phyloP scores from a whole-genome alignment of 92 coral and sea anemone species.

The Epizoanthus rinbou region DNA sequence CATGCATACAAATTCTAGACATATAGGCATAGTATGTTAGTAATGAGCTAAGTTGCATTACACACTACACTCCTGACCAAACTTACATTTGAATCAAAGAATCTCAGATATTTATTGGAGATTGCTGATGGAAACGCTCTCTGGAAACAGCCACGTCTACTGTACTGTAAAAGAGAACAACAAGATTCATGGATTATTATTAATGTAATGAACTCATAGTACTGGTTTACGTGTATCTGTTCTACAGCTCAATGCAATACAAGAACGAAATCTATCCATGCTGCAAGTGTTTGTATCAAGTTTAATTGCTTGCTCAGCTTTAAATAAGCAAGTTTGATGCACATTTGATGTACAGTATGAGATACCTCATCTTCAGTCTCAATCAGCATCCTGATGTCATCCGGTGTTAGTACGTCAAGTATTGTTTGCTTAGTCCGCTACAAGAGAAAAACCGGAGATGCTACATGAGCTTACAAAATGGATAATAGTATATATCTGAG shows the following conservation, averaged over 20 bases:
- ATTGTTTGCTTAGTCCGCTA: conserved; percentile 85
- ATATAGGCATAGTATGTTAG: not conserved
- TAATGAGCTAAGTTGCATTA: not conserved
- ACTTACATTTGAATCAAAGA: conserved; percentile 87
- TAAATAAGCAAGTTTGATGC: not conserved
- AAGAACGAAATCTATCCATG: not conserved
- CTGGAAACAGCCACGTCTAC: conserved; percentile 96
- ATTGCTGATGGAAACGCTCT: conserved; percentile 91
- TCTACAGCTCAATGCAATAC: not conserved
- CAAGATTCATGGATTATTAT: not conserved
- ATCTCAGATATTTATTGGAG: conserved; percentile 85
- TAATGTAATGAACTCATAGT: too few species aligned
- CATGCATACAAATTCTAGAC: conserved; percentile 13
- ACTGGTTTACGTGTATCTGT: too few species aligned
- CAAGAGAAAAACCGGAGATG: conserved; percentile 1
- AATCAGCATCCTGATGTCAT: conserved; percentile 85
- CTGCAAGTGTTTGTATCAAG: not conserved
- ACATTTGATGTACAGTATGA: not conserved
- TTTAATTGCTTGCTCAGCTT: not conserved
- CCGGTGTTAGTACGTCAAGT: conserved; percentile 88
- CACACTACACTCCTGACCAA: too few species aligned
- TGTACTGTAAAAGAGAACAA: conserved; percentile 58
- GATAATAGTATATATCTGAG: not conserved
- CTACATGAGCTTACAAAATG: not conserved
- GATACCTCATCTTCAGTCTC: conserved; percentile 98